phyloP scores from a whole-genome alignment of 2,113 vertebrate species.

The Scomber japonicus region DNA sequence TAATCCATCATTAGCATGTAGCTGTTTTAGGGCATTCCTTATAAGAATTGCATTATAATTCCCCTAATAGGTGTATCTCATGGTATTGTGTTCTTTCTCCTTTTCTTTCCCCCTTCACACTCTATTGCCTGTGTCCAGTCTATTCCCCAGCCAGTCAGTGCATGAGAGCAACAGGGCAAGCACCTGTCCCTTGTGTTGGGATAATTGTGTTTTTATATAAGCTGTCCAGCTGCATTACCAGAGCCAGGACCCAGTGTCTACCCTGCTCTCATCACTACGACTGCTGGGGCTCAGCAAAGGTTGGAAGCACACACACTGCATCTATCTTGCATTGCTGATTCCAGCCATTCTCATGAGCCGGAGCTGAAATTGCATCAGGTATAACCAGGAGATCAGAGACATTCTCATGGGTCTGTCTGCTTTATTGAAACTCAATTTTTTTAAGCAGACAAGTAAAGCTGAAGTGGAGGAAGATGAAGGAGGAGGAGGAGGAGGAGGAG shows the following conservation, averaged over 20 bases:
- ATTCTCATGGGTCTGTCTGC: not conserved
- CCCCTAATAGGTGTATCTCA: conserved; percentile 14
- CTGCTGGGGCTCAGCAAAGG: conserved; percentile 31
- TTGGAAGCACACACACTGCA: conserved; percentile 31
- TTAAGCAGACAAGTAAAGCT: conserved; percentile 13
- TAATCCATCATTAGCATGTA: conserved; percentile 20
- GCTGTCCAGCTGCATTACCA: conserved; percentile 72
- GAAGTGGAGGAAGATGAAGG: not conserved
- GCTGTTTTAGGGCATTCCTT: not conserved
- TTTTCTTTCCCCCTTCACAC: not conserved
- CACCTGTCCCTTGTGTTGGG: conserved; percentile 54
- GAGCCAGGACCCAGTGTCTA: conserved; percentile 43
- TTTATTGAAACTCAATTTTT: conserved; percentile 29
- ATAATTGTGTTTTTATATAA: conserved; percentile 76
- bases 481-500: not conserved
- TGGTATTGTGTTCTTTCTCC: not conserved
- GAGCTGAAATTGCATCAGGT: conserved; percentile 30
- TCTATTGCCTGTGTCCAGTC: conserved; percentile 31
- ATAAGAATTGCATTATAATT: conserved; percentile 11
- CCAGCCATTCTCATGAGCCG: conserved; percentile 22
- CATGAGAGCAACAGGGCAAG: conserved; percentile 31
- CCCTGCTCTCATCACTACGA: conserved; percentile 55
- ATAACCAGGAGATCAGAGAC: conserved; percentile 29
- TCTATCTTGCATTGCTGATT: conserved; percentile 34
- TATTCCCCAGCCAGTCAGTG: conserved; percentile 46